A percentile compares a stretch with the other conserved stretches of the same genome.
Conservation (phyloP, 2,113 vertebrate species). For the Parus major region DNA sequence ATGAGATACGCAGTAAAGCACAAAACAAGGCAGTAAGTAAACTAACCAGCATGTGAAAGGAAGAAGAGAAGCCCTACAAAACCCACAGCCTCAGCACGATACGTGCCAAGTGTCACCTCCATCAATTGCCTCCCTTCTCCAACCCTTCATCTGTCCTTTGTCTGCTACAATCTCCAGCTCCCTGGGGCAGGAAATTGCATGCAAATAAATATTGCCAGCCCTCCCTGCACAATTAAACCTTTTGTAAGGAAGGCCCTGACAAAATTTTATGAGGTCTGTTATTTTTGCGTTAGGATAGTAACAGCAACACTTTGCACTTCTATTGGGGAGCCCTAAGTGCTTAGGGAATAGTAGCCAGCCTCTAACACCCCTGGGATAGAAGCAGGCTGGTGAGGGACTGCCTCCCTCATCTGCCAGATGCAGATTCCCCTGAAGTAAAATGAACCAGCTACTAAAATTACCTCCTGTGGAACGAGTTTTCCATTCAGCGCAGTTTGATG, state of each 20-base stretch:
- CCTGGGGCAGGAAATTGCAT: constrained; percentile 29
- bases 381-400: neutral
- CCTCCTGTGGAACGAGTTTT: neutral
- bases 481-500: neutral
- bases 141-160: constrained; percentile 17
- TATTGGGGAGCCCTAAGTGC: neutral
- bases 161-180: neutral
- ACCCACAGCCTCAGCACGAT: neutral
- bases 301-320: neutral
- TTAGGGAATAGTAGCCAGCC: neutral
- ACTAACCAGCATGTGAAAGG: neutral
- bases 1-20: neutral
- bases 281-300: neutral
- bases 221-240: neutral
- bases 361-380: neutral
- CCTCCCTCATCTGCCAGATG: neutral
- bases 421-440: constrained; percentile 22
- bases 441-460: constrained; percentile 36
- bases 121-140: neutral
- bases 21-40: neutral
- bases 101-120: constrained; percentile 33
- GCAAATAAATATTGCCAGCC: constrained; percentile 4
- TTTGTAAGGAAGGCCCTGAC: neutral
- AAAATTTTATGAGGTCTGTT: neutral
- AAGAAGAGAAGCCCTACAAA: neutral